Evolutionary conservation across 2,113 vertebrate species (phyloP), one percentile per base, ranked within the genome.

Genomic region (Scopus umbretta): DNA sequence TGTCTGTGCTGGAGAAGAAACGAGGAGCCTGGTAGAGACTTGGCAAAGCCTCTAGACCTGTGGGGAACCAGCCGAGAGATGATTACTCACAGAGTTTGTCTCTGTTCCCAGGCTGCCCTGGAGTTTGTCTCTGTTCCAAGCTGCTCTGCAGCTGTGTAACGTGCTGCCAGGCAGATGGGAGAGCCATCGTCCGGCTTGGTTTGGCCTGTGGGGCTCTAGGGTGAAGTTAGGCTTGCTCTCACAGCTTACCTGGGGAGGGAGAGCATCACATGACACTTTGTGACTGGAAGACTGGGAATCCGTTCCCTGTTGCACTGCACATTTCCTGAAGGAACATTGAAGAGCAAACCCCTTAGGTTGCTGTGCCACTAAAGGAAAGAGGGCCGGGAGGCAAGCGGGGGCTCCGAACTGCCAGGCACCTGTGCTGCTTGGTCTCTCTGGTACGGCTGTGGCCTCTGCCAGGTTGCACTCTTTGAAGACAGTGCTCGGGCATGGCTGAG

Each of bases 21-120:
- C 8, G 29, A 67, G 73, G 87, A 93, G 62, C 71, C 58, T 93
- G 87, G 43, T 13, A 27, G 45, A 90, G 94, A 70, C 58, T 80
- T 96, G 87, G 87, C 90, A 93, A 68, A 94, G 42, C 34, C 40
- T 11, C 49, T 38, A 8, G 43, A 76, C 90, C 73, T 68, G 84
- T 52, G 59, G 58, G 85, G 81, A 95, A 49, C 70, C 84, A 65
- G 84, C 66, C 0, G 34, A 96, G 84, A 74, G 86, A 55, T 79
- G 80, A 91, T 91, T 87, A 81, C 66, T 91, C 43, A 22, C 56
- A 38, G 94, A 83, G 52, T 94, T 84, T 94, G 89, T 92, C 72
- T 92, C 65, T 56, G 50, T 71, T 72, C 78, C 82, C 90, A 63
- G 81, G 42, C 94, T 96, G 52, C 83, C 83, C 83, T 83, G 75